A percentile compares a stretch with the other conserved stretches of the same genome.
phyloP scores from a whole-genome alignment of 2,113 vertebrate genomes.

The Oncorhynchus tshawytscha region DNA sequence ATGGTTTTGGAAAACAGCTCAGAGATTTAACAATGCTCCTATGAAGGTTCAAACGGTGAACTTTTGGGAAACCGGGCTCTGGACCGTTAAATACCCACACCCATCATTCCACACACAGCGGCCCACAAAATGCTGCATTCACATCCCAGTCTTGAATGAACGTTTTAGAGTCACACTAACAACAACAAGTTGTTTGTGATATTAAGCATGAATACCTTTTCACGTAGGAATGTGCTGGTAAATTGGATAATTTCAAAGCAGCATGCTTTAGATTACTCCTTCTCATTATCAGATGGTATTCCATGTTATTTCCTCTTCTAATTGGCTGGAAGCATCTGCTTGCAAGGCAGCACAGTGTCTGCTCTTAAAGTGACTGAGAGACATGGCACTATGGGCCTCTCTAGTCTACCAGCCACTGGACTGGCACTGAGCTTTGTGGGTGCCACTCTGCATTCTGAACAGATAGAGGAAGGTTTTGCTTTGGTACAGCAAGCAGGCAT shows the following conservation, averaged over 20 bases:
- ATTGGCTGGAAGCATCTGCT: constrained; percentile 21
- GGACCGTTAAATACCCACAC: neutral
- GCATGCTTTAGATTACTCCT: constrained; percentile 31
- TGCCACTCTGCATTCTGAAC: neutral
- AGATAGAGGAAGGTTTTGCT: constrained; percentile 30
- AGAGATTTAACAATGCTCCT: no score
- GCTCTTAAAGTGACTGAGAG: constrained; percentile 9
- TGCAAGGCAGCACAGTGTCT: constrained; percentile 12
- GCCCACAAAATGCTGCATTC: constrained; percentile 24
- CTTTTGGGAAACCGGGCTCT: no score
- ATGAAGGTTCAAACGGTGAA: no score
- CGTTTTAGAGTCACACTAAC: constrained; percentile 6
- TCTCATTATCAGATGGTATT: constrained; percentile 17
- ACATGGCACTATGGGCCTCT: constrained; percentile 5
- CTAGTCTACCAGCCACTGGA: neutral
- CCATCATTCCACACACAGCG: neutral
- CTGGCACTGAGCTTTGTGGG: neutral
- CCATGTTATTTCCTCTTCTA: constrained; percentile 8
- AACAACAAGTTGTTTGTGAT: constrained; percentile 46
- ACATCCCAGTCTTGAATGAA: constrained; percentile 4
- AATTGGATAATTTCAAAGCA: constrained; percentile 47
- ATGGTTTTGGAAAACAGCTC: no score
- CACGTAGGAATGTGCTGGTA: constrained; percentile 37
- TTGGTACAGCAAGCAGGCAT: constrained; percentile 39
- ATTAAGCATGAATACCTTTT: constrained; percentile 38